A percentile compares a stretch with the other conserved stretches of the same genome.
phyloP scores from a whole-genome alignment of 2,888 invertebrate genomes.

The Eupithecia subfuscata region DNA sequence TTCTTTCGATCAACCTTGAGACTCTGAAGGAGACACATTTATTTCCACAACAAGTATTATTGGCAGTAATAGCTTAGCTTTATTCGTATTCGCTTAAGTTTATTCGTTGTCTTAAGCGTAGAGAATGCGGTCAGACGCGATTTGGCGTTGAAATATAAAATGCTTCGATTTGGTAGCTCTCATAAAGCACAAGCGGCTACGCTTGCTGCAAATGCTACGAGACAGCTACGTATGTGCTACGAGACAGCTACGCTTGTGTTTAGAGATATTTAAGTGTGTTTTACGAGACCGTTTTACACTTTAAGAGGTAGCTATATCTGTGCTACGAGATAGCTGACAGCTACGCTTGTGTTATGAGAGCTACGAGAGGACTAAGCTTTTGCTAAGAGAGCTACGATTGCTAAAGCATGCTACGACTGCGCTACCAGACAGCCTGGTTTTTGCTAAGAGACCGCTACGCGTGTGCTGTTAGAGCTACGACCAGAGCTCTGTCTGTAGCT shows the following conservation, averaged over 20 bases:
- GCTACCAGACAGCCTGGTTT: neutral
- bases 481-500: neutral
- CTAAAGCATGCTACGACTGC: neutral
- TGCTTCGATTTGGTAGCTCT: no score
- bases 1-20: slow-evolving; percentile 15
- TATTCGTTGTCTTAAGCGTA: neutral
- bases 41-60: slow-evolving; percentile 9
- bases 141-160: no score
- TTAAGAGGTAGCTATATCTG: no score
- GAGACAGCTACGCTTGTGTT: neutral
- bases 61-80: slow-evolving; percentile 14
- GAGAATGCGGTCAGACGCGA: neutral
- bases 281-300: no score
- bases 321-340: no score
- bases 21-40: slow-evolving; percentile 17
- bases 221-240: neutral
- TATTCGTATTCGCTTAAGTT: neutral
- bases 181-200: neutral
- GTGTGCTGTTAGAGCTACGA: neutral
- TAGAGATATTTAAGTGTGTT: no score
- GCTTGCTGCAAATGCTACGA: neutral
- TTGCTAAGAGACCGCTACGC: neutral
- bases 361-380: no score
- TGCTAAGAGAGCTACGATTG: no score
- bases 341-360: no score